Evolutionary conservation across 2,113 vertebrate genomes (phyloP).

Genomic region (Callopanchax toddi): DNA sequence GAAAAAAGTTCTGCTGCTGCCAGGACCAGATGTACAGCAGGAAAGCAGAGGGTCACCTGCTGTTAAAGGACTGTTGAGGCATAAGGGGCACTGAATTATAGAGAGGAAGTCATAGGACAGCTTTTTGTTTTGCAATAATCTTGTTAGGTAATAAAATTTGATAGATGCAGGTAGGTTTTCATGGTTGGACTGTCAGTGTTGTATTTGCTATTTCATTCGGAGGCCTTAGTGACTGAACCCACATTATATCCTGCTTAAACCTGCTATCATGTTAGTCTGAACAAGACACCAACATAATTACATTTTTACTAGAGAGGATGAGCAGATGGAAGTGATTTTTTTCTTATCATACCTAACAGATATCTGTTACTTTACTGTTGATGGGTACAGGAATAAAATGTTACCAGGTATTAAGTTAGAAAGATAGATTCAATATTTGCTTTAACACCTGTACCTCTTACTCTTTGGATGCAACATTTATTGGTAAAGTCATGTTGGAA

Average conservation of each 20-base stretch:
- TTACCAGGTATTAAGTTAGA: no score
- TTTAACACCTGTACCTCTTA: neutral
- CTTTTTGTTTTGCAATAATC: slow-evolving; percentile 13
- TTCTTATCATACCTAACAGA: no score
- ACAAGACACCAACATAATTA: neutral
- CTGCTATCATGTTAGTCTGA: neutral
- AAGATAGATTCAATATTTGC: no score
- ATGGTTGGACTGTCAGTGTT: neutral
- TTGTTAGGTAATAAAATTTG: slow-evolving; percentile 7
- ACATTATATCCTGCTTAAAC: slow-evolving; percentile 11
- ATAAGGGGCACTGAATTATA: slow-evolving; percentile 17
- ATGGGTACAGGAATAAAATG: slow-evolving; percentile 4
- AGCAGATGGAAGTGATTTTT: no score
- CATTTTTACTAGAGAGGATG: neutral
- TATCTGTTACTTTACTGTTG: no score
- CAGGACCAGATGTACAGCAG: slow-evolving; percentile 29
- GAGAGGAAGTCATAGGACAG: slow-evolving; percentile 17
- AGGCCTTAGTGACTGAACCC: slow-evolving; percentile 10
- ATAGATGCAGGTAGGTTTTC: neutral
- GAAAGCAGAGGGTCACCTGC: slow-evolving; percentile 32
- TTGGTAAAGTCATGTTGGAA: neutral
- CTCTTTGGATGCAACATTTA: neutral
- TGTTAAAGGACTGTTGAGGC: slow-evolving; percentile 19
- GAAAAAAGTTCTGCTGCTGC: slow-evolving; percentile 7
- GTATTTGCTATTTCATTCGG: neutral